A percentile compares a stretch with the other conserved stretches of the same genome.
Conservation (phyloP, 1,140 invertebrate genomes). For the Drosophila bipectinata region DNA sequence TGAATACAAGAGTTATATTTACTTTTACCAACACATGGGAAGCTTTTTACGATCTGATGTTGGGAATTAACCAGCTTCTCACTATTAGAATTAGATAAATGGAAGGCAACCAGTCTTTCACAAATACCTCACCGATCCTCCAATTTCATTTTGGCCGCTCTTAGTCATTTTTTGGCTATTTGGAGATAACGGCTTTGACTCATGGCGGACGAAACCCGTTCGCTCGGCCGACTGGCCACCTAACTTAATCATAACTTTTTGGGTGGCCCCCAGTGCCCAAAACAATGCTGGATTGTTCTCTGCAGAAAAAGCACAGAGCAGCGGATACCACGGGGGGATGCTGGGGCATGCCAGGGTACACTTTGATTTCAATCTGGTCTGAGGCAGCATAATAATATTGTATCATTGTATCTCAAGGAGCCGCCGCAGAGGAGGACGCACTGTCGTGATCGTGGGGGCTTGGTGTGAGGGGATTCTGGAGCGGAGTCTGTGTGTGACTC, state of each 20-base stretch:
- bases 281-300: conserved; percentile 79
- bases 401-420: conserved; percentile 81
- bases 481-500: conserved; percentile 15
- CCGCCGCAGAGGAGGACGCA: conserved; percentile 51
- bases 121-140: conserved; percentile 4
- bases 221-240: conserved; percentile 40
- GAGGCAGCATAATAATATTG: conserved; percentile 79
- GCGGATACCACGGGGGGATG: not conserved
- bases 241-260: conserved; percentile 83
- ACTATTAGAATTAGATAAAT: not conserved
- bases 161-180: conserved; percentile 80
- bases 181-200: conserved; percentile 45
- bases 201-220: conserved; percentile 34
- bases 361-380: conserved; percentile 80
- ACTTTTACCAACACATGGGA: no score
- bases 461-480: conserved; percentile 17
- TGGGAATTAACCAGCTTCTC: no score
- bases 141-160: conserved; percentile 31
- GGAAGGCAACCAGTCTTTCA: conserved; percentile 12
- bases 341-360: conserved; percentile 15
- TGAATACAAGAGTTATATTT: no score
- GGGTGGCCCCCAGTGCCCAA: conserved; percentile 77
- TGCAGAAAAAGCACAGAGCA: conserved; percentile 22
- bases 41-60: no score
- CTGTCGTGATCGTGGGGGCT: conserved; percentile 53